phyloP scores from a whole-genome alignment of 2,888 invertebrate genomes.

The Geotrupes spiniger region DNA sequence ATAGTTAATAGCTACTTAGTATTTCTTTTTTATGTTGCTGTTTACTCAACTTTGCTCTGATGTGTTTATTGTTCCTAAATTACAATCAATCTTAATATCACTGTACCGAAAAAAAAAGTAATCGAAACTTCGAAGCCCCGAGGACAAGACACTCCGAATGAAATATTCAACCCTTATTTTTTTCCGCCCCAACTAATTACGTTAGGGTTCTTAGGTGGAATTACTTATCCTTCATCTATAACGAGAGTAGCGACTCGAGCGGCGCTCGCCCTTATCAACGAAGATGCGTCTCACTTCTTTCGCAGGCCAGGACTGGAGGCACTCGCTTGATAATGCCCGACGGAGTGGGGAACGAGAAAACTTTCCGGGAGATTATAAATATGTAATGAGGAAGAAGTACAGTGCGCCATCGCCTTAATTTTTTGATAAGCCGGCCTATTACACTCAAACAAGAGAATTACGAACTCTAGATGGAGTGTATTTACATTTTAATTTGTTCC shows the following conservation, averaged over 20 bases:
- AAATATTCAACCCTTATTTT: constrained; percentile 58
- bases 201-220: constrained; percentile 69
- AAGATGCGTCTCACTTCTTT: constrained; percentile 22
- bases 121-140: constrained; percentile 12
- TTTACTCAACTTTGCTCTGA: too few relatives aligned
- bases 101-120: constrained; percentile 9
- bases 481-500: too few relatives aligned
- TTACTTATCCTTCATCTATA: constrained; percentile 59
- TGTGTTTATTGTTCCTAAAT: too few relatives aligned
- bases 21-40: too few relatives aligned
- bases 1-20: too few relatives aligned
- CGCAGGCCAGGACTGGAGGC: constrained; percentile 34
- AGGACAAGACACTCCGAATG: constrained; percentile 31
- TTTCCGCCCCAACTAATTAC: constrained; percentile 62
- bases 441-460: too few relatives aligned
- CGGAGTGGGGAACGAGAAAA: constrained; percentile 38
- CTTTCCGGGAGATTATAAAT: constrained; percentile 24
- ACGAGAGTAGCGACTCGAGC: constrained; percentile 32
- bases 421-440: too few relatives aligned
- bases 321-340: constrained; percentile 27
- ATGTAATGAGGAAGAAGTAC: constrained; percentile 13
- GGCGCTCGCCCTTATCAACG: constrained; percentile 6
- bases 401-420: too few relatives aligned
- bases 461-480: too few relatives aligned
- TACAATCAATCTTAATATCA: too few relatives aligned